A percentile compares a stretch with the other conserved stretches of the same genome.
These are phyloP conservation scores for Cranoglanis bouderius DNA, from an alignment of 2,113 vertebrate species.

Conservation along the genomic window DNA sequence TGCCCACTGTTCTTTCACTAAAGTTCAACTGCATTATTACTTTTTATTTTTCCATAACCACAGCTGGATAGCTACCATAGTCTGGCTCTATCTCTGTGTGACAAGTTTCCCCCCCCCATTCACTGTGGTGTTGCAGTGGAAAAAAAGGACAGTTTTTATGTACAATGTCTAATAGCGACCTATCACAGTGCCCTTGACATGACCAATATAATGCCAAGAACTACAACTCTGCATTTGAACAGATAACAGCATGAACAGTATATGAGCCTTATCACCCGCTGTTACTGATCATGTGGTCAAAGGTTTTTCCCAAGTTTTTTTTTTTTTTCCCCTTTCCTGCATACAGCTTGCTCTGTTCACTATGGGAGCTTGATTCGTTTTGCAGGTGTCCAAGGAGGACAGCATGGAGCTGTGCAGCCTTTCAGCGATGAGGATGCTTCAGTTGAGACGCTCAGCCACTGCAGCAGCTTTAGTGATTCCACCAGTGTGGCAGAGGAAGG, in stretches of 20 bases:
- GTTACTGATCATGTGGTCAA: background rate
- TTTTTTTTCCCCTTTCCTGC: background rate
- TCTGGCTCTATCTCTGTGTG: background rate
- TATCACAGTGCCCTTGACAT: background rate
- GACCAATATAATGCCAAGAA: background rate
- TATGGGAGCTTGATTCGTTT: background rate
- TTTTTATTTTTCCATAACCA: background rate
- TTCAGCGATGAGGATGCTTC: conserved; percentile 98
- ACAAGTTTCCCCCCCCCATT: background rate
- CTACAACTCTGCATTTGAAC: background rate
- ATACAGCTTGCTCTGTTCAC: background rate
- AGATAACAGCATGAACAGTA: background rate
- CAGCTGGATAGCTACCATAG: background rate
- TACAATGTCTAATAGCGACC: background rate
- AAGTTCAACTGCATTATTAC: background rate
- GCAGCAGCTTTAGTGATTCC: conserved; percentile 93
- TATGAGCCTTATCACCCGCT: background rate
- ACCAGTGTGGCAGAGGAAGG: conserved; percentile 91
- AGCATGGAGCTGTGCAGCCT: conserved; percentile 86
- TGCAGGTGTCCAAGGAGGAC: conserved; percentile 76
- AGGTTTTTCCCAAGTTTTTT: background rate
- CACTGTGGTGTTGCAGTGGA: background rate
- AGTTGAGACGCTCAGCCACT: conserved; percentile 96
- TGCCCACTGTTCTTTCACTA: background rate
- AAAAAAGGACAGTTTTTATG: conserved; percentile 1